Conservation (phyloP, 2,888 invertebrate genomes). For the Campoletis raptor region DNA sequence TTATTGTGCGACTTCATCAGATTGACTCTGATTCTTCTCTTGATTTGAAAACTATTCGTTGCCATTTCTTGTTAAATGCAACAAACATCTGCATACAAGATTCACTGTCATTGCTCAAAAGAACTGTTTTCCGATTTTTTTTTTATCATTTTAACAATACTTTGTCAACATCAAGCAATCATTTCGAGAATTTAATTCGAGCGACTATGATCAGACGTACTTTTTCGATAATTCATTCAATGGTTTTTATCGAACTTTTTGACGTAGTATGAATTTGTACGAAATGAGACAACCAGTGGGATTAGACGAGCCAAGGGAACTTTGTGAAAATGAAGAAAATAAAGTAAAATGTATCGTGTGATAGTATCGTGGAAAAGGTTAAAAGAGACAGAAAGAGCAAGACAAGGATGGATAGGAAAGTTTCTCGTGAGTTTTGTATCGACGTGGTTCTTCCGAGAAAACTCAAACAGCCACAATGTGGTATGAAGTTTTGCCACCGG, state of each 20-base stretch:
- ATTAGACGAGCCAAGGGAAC: slow-evolving; percentile 16
- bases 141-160: not conserved
- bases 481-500: slow-evolving; percentile 60
- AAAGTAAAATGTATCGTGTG: slow-evolving; percentile 10
- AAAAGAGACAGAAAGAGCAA: slow-evolving; percentile 1
- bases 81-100: not conserved
- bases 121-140: not conserved
- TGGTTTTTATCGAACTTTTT: slow-evolving; percentile 32
- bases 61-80: too few relatives aligned
- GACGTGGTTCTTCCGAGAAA: slow-evolving; percentile 46
- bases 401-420: slow-evolving; percentile 42
- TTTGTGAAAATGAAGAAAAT: slow-evolving; percentile 34
- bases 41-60: not conserved
- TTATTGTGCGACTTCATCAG: not conserved
- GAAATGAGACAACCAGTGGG: slow-evolving; percentile 6
- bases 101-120: not conserved
- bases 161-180: not conserved
- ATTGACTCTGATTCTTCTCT: too few relatives aligned
- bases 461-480: slow-evolving; percentile 50
- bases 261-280: slow-evolving; percentile 11
- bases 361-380: not conserved
- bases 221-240: not conserved
- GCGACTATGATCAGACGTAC: not conserved
- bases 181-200: not conserved
- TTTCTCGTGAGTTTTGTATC: slow-evolving; percentile 60